Evolutionary conservation across 2,888 invertebrate species (phyloP).

Genomic region (Coenonympha glycerion): DNA sequence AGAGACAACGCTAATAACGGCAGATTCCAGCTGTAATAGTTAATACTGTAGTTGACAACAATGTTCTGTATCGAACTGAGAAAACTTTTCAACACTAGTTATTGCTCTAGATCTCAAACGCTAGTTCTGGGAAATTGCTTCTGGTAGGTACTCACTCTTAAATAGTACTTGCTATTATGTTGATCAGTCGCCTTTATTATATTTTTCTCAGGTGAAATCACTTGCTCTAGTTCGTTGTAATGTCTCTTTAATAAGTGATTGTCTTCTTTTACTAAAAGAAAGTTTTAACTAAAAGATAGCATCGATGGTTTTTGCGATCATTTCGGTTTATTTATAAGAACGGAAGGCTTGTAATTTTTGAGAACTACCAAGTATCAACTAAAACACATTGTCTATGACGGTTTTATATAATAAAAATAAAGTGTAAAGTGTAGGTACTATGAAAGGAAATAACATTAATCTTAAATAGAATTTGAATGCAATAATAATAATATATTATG

Average conservation of each 20-base stretch:
- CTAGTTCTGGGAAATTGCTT: constrained; percentile 63
- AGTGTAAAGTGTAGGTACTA: neutral
- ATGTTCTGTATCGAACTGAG: constrained; percentile 53
- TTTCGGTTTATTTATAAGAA: too few species aligned
- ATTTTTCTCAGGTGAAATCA: constrained; percentile 57
- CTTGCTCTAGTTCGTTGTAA: constrained; percentile 45
- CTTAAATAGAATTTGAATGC: too few species aligned
- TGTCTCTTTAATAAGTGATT: constrained; percentile 29
- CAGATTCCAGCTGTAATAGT: constrained; percentile 21
- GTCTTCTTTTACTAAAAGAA: constrained; percentile 24
- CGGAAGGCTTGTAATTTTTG: too few species aligned
- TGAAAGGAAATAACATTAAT: neutral
- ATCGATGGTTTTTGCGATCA: too few species aligned
- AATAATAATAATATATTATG: too few species aligned
- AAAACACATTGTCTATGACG: too few species aligned
- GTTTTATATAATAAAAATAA: too few species aligned
- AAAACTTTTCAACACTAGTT: constrained; percentile 44
- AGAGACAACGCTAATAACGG: constrained; percentile 26
- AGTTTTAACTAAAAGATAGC: neutral
- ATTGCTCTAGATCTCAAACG: constrained; percentile 53
- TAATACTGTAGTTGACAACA: constrained; percentile 23
- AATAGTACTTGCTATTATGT: constrained; percentile 56
- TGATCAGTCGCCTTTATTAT: constrained; percentile 42
- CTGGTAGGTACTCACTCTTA: too few species aligned
- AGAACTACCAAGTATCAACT: too few species aligned